Evolutionary conservation across 2,888 invertebrate species (phyloP).

Genomic region (Drosophila lacicola): DNA sequence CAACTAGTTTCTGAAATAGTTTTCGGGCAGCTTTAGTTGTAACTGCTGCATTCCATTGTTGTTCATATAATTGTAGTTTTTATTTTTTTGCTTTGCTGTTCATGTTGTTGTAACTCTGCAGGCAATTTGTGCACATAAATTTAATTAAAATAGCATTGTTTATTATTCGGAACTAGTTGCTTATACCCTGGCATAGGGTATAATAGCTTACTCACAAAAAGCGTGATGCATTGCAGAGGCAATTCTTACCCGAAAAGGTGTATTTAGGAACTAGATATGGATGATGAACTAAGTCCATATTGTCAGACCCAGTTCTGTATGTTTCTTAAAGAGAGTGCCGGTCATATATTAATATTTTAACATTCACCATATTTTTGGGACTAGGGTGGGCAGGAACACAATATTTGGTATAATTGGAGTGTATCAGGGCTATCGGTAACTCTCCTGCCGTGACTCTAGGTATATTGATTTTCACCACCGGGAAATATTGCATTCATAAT

Average conservation of each 20-base stretch:
- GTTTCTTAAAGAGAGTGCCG: background rate
- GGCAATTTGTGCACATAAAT: conserved; percentile 70
- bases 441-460: too few species aligned
- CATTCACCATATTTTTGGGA: too few species aligned
- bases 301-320: background rate
- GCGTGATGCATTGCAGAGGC: background rate
- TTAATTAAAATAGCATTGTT: conserved; percentile 72
- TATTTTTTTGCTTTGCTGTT: background rate
- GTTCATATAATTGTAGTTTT: background rate
- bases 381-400: too few species aligned
- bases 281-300: background rate
- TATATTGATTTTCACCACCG: too few species aligned
- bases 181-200: conserved; percentile 3
- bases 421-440: too few species aligned
- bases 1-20: conserved; percentile 9
- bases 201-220: background rate
- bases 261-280: background rate
- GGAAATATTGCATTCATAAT: too few species aligned
- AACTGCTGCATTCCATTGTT: conserved; percentile 24
- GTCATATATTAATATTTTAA: background rate
- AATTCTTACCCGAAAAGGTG: background rate
- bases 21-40: conserved; percentile 19
- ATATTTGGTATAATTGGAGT: too few species aligned
- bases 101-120: conserved; percentile 15
- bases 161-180: conserved; percentile 33